These are phyloP conservation scores for Okapia johnstoni DNA, from an alignment of 2,113 vertebrate genomes.

Conservation along the genomic window DNA sequence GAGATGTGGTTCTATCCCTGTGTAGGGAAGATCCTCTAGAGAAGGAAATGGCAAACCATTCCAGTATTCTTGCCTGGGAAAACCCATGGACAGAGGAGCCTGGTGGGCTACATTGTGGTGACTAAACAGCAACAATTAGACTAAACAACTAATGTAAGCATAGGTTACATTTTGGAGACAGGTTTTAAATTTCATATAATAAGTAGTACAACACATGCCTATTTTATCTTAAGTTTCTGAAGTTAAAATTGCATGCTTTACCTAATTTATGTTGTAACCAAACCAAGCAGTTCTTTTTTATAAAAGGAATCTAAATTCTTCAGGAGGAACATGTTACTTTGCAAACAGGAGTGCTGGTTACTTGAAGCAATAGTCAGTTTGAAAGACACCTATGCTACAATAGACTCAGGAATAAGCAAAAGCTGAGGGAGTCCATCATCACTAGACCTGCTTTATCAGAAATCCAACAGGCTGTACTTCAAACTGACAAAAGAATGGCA, in stretches of 20 bases:
- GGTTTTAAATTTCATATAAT: not conserved
- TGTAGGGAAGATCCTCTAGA: not conserved
- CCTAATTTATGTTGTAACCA: not conserved
- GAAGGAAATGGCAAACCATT: not conserved
- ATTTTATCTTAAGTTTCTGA: not conserved
- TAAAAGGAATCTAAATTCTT: not conserved
- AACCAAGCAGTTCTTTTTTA: not conserved
- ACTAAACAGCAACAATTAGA: not conserved
- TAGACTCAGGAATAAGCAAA: not conserved
- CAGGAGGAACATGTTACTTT: not conserved
- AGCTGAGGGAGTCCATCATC: not conserved
- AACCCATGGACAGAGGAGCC: not conserved
- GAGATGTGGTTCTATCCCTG: not conserved
- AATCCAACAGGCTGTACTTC: not conserved
- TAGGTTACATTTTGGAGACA: not conserved
- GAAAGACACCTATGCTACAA: not conserved
- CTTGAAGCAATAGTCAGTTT: not conserved
- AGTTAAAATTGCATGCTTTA: not conserved
- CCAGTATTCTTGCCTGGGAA: not conserved
- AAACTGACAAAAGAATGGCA: not conserved
- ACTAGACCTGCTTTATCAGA: not conserved
- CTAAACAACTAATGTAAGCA: no score
- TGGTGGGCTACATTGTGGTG: fast-evolving
- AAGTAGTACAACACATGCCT: not conserved
- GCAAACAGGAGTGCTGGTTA: not conserved